These are phyloP conservation scores for Drosophila aff. DNA, from an alignment of 1,140 invertebrate species.

Conservation along the genomic window DNA sequence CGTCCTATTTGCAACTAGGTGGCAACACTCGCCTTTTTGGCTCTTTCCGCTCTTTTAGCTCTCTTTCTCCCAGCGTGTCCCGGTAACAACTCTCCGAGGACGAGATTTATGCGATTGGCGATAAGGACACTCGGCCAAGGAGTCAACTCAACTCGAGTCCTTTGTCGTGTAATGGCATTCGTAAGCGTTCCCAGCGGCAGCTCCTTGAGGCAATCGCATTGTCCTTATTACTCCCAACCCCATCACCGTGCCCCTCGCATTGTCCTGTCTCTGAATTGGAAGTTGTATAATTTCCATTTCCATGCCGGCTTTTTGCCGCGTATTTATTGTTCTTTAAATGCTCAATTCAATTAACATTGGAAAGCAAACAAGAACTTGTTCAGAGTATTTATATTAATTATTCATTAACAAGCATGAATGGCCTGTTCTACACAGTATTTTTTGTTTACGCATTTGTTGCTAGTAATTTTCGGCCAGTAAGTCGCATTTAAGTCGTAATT, in stretches of 20 bases:
- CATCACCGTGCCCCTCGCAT: not conserved
- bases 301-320: conserved; percentile 23
- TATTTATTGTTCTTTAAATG: conserved; percentile 76
- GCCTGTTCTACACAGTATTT: conserved; percentile 21
- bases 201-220: conserved; percentile 59
- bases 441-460: conserved; percentile 28
- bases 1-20: conserved; percentile 79
- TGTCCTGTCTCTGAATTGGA: conserved; percentile 22
- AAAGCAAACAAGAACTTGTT: conserved; percentile 47
- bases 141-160: conserved; percentile 42
- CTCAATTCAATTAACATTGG: conserved; percentile 73
- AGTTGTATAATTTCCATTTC: conserved; percentile 26
- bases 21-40: conserved; percentile 50
- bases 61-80: conserved; percentile 19
- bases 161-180: conserved; percentile 72
- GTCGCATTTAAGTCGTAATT: conserved; percentile 56
- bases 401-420: conserved; percentile 46
- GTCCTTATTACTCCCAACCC: conserved; percentile 46
- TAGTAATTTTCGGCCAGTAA: conserved; percentile 1
- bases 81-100: conserved; percentile 81
- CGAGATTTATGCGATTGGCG: conserved; percentile 80
- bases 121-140: conserved; percentile 53
- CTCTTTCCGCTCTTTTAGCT: not conserved
- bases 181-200: conserved; percentile 51
- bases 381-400: conserved; percentile 65